These are phyloP conservation scores for Pomatostomus ruficeps DNA, from an alignment of 2,113 vertebrate genomes.

Conservation along the genomic window DNA sequence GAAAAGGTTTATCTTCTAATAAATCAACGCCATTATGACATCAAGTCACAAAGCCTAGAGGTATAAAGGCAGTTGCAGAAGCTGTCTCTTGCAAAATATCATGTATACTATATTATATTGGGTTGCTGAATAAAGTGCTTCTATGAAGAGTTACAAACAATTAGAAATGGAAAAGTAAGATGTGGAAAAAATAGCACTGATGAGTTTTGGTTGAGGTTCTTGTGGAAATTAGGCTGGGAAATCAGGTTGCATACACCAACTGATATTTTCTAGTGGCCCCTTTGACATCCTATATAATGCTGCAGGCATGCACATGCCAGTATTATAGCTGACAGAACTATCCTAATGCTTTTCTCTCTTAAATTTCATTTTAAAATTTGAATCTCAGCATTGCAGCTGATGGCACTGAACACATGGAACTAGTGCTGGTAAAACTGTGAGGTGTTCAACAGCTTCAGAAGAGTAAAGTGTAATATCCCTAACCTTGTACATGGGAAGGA, in stretches of 20 bases:
- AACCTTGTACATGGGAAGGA: background rate
- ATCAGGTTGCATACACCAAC: background rate
- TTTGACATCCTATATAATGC: background rate
- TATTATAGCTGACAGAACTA: background rate
- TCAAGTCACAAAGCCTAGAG: background rate
- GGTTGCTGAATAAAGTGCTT: background rate
- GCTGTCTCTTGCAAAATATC: background rate
- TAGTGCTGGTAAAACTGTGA: background rate
- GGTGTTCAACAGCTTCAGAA: background rate
- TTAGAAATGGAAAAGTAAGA: background rate
- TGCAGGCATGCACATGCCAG: background rate
- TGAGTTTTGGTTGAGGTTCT: background rate
- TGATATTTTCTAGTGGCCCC: background rate
- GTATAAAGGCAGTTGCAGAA: background rate
- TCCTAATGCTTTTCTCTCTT: background rate
- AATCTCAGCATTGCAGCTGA: background rate
- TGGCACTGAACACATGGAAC: background rate
- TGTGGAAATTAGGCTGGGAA: background rate
- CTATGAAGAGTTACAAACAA: background rate
- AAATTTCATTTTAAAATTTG: background rate
- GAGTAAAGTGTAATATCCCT: background rate
- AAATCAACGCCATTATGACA: background rate
- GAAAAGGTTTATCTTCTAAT: background rate
- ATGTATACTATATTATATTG: background rate
- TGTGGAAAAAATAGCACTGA: background rate